phyloP scores from a whole-genome alignment of 2,113 vertebrate genomes.

The Phalacrocorax aristotelis region DNA sequence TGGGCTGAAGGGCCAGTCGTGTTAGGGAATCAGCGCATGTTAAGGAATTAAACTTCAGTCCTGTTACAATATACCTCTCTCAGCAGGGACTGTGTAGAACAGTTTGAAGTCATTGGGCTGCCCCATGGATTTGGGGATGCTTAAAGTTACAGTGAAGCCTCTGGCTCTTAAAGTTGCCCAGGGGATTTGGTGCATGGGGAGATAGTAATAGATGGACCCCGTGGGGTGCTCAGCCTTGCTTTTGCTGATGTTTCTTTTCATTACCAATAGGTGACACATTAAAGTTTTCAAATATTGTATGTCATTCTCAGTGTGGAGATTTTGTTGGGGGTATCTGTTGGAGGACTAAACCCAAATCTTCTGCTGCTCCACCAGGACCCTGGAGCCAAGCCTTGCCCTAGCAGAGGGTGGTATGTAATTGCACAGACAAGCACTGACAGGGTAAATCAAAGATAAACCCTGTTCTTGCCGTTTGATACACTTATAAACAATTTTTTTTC shows the following conservation, averaged over 20 bases:
- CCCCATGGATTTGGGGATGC: not conserved
- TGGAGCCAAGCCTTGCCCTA: not conserved
- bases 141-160: not conserved
- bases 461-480: not conserved
- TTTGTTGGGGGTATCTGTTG: not conserved
- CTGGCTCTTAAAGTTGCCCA: not conserved
- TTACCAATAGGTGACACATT: not conserved
- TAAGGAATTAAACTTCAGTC: not conserved
- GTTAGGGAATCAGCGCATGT: accelerated
- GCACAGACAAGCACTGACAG: not conserved
- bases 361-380: not conserved
- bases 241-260: not conserved
- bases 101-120: not conserved
- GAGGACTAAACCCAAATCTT: not conserved
- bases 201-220: not conserved
- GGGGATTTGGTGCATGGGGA: not conserved
- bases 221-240: not conserved
- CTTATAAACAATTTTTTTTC: not conserved
- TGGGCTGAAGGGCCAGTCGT: not conserved
- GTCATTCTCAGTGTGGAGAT: not conserved
- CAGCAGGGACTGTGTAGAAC: not conserved
- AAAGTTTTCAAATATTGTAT: not conserved
- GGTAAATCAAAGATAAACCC: slow-evolving; percentile 8
- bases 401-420: not conserved
- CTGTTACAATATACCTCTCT: not conserved